Evolutionary conservation across 2,888 invertebrate genomes (phyloP).

Genomic region (Trichogramma dendrolimi): DNA sequence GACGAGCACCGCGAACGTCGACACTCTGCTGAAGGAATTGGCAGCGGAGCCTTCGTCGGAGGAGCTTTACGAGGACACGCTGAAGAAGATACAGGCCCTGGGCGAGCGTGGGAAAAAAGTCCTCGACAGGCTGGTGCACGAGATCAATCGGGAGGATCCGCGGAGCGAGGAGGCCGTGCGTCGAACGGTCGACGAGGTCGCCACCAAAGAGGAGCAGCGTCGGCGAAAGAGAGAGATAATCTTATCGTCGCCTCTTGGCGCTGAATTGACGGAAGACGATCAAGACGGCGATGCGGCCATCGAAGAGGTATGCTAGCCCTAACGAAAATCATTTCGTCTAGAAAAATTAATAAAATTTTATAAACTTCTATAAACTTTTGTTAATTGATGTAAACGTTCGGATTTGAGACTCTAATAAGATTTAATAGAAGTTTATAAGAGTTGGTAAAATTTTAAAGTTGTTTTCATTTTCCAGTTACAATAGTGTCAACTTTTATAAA

Average conservation of each 20-base stretch:
- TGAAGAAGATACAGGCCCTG: conserved; percentile 57
- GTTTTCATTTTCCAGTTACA: no score
- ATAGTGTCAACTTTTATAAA: no score
- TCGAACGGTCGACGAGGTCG: conserved; percentile 55
- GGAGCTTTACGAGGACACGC: conserved; percentile 61
- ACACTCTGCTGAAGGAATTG: not conserved
- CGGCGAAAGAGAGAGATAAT: conserved; percentile 55
- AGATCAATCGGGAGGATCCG: conserved; percentile 38
- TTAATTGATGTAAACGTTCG: no score
- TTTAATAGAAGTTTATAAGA: not conserved
- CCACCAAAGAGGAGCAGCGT: conserved; percentile 45
- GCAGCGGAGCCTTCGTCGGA: conserved; percentile 40
- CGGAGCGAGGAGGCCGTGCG: conserved; percentile 32
- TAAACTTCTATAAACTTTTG: not conserved
- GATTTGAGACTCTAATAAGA: no score
- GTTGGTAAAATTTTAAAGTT: no score
- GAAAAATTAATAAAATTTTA: not conserved
- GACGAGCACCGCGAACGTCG: not conserved
- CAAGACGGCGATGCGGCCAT: conserved; percentile 60
- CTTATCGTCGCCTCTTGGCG: conserved; percentile 54
- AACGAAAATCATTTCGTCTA: not conserved
- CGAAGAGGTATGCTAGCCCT: conserved; percentile 57
- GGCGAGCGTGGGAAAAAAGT: conserved; percentile 60
- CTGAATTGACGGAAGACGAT: conserved; percentile 58
- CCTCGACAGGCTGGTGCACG: conserved; percentile 56